A percentile compares a stretch with the other conserved stretches of the same genome.
These are phyloP conservation scores for Tetraodon nigroviridis DNA, from an alignment of 2,113 vertebrate genomes.

Conservation along the genomic window DNA sequence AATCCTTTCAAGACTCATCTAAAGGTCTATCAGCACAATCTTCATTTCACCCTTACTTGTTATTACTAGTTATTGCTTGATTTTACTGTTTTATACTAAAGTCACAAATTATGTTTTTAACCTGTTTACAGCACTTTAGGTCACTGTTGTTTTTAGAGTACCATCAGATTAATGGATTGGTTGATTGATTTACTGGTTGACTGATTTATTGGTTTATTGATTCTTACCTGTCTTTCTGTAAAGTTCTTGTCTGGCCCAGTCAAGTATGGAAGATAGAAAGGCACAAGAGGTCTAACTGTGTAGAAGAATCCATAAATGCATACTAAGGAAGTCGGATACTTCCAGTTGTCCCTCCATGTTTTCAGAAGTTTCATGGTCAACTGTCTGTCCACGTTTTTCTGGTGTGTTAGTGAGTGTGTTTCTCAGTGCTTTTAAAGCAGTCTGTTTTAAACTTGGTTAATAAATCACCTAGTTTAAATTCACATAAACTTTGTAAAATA, in stretches of 20 bases:
- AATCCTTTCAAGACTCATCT: too few species aligned
- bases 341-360: constrained; percentile 67
- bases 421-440: not conserved
- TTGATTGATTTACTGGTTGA: not conserved
- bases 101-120: too few species aligned
- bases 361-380: constrained; percentile 68
- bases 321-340: constrained; percentile 80
- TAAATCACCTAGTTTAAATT: too few species aligned
- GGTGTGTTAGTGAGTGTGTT: not conserved
- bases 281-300: constrained; percentile 84
- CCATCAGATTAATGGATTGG: too few species aligned
- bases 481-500: too few species aligned
- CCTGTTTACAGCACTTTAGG: too few species aligned
- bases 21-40: too few species aligned
- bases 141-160: too few species aligned
- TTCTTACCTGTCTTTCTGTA: constrained; percentile 79
- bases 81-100: too few species aligned
- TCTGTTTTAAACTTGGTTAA: too few species aligned
- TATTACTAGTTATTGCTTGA: too few species aligned
- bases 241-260: constrained; percentile 86
- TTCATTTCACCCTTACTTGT: too few species aligned
- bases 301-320: constrained; percentile 87
- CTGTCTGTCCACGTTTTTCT: not conserved
- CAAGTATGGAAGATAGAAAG: constrained; percentile 84
- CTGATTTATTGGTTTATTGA: not conserved